A percentile compares a stretch with the other conserved stretches of the same genome.
Conservation (phyloP, 2,113 vertebrate genomes). For the Zosterops borbonicus region DNA sequence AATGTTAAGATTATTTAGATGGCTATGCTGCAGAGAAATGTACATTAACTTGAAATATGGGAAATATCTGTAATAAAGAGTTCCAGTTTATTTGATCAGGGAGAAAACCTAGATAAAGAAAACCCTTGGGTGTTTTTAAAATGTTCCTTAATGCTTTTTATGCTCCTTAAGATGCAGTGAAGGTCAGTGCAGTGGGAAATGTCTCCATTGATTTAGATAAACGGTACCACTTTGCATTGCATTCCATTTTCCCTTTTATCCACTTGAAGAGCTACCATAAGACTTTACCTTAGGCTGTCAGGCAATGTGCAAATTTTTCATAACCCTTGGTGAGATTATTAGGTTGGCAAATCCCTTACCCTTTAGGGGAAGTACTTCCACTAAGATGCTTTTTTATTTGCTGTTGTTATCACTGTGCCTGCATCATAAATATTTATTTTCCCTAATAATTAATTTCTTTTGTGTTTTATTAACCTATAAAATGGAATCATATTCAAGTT, state of each 20-base stretch:
- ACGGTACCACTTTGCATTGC: conserved; percentile 42
- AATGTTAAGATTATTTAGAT: conserved; percentile 54
- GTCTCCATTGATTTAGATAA: conserved; percentile 72
- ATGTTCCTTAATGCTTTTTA: conserved; percentile 47
- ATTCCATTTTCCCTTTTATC: conserved; percentile 66
- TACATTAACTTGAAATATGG: conserved; percentile 46
- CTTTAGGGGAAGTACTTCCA: conserved; percentile 41
- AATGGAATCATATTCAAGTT: background rate
- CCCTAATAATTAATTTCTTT: conserved; percentile 26
- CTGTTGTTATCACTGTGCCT: background rate
- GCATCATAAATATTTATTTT: conserved; percentile 42
- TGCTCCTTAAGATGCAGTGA: conserved; percentile 54
- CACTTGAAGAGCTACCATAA: conserved; percentile 53
- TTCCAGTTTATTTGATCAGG: conserved; percentile 54
- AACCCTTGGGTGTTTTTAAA: conserved; percentile 42
- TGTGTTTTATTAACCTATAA: conserved; percentile 26
- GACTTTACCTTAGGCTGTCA: conserved; percentile 59
- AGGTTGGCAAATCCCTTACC: conserved; percentile 43
- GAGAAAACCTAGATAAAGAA: conserved; percentile 31
- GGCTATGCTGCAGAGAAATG: background rate
- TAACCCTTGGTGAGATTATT: conserved; percentile 54
- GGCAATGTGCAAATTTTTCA: conserved; percentile 61
- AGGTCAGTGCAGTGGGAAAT: conserved; percentile 64
- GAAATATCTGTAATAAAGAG: conserved; percentile 55
- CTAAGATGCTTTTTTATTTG: background rate